Conservation (phyloP, 2,888 invertebrate species). For the Drosophila antonietae region DNA sequence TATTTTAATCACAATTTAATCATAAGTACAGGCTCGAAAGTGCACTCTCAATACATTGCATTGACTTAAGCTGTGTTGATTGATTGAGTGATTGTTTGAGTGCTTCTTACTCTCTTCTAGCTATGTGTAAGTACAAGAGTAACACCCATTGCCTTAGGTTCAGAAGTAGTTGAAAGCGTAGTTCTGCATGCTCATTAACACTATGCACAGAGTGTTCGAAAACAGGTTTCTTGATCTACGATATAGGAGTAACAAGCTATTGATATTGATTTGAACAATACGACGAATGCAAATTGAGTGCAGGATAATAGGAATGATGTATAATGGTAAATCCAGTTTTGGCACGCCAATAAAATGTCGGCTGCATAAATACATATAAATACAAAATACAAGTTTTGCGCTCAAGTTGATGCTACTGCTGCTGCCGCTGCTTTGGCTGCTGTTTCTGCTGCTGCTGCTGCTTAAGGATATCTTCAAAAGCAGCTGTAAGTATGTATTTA, state of each 20-base stretch:
- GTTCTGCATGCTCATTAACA: neutral
- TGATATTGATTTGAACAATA: slow-evolving; percentile 10
- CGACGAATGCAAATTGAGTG: slow-evolving; percentile 8
- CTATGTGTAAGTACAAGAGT: neutral
- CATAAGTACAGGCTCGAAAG: neutral
- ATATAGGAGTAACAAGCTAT: neutral
- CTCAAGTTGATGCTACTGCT: slow-evolving; percentile 7
- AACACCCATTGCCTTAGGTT: neutral
- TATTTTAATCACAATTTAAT: no score
- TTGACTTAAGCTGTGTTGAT: neutral
- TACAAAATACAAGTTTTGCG: slow-evolving; percentile 2
- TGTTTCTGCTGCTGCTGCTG: slow-evolving; percentile 1
- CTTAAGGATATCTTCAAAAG: slow-evolving; percentile 22
- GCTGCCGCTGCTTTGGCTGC: neutral
- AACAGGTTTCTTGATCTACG: neutral
- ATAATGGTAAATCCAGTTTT: slow-evolving; percentile 11
- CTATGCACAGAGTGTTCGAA: neutral
- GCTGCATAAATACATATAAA: slow-evolving; percentile 21
- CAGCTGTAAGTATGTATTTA: slow-evolving; percentile 44
- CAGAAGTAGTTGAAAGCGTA: neutral
- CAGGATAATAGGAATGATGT: slow-evolving; percentile 17
- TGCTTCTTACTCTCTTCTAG: neutral
- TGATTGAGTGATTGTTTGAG: slow-evolving; percentile 1
- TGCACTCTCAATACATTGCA: neutral
- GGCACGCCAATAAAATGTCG: slow-evolving; percentile 10